These are phyloP conservation scores for Melikaiella ostensackeni DNA, from an alignment of 2,888 invertebrate species.

Conservation along the genomic window DNA sequence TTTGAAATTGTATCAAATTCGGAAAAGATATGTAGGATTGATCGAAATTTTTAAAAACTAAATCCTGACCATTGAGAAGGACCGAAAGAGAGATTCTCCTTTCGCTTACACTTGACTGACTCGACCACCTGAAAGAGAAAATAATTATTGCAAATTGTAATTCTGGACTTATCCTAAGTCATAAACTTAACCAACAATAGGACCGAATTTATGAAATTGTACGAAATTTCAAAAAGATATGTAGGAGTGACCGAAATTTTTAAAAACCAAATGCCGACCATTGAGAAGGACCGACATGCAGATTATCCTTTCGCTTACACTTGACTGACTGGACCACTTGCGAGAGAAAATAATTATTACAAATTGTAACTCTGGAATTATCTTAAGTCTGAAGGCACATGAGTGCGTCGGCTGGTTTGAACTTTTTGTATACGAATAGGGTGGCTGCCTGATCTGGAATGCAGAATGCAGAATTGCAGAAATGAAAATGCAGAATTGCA, in stretches of 20 bases:
- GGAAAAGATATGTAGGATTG: too few species aligned
- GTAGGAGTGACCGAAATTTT: too few species aligned
- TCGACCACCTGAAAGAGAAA: background rate
- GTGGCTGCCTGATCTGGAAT: background rate
- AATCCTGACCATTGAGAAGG: too few species aligned
- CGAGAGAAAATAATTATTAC: constrained; percentile 1
- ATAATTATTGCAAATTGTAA: constrained; percentile 6
- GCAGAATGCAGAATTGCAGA: too few species aligned
- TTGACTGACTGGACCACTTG: background rate
- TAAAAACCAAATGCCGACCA: too few species aligned
- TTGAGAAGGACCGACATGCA: background rate
- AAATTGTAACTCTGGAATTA: constrained; percentile 1
- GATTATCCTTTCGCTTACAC: constrained; percentile 9
- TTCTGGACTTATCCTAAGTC: too few species aligned
- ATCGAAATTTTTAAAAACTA: too few species aligned
- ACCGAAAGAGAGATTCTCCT: constrained; percentile 11
- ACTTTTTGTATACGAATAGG: background rate
- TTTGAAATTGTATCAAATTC: too few species aligned
- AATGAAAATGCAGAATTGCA: too few species aligned
- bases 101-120: background rate
- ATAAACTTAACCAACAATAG: too few species aligned
- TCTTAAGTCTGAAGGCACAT: background rate
- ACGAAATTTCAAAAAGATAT: too few species aligned
- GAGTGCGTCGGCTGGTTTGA: background rate
- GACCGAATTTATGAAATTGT: too few species aligned